A percentile compares a stretch with the other conserved stretches of the same genome.
phyloP scores from a whole-genome alignment of 2,113 vertebrate species.

The Origma solitaria region DNA sequence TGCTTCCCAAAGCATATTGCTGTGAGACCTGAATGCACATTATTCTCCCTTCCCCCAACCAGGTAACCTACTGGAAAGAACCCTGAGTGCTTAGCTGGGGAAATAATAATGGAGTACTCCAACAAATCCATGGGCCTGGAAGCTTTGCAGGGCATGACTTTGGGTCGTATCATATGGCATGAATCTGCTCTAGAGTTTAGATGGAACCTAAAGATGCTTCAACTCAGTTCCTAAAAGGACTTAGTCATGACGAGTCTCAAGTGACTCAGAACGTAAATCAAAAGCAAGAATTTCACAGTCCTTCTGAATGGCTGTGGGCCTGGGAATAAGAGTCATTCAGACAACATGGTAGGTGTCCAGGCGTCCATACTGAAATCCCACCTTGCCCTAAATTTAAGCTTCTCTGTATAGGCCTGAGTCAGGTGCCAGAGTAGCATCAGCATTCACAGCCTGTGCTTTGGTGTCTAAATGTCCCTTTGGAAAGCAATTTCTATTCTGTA shows the following conservation, averaged over 20 bases:
- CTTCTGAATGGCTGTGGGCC: not conserved
- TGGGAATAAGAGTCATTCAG: not conserved
- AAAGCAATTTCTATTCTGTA: not conserved
- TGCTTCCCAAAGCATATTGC: not conserved
- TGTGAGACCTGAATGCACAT: not conserved
- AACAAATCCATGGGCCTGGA: not conserved
- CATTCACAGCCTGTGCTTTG: not conserved
- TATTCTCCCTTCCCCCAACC: not conserved
- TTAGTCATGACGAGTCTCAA: not conserved
- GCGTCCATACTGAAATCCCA: not conserved
- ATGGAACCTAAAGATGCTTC: not conserved
- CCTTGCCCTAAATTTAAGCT: not conserved
- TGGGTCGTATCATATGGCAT: fast-evolving
- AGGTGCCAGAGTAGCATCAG: not conserved
- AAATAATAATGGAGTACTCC: not conserved
- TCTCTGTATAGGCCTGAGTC: not conserved
- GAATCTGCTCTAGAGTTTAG: not conserved
- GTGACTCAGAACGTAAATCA: not conserved
- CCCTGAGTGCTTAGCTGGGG: not conserved
- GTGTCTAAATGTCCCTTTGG: not conserved
- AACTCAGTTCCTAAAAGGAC: not conserved
- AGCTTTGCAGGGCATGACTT: not conserved
- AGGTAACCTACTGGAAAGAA: not conserved
- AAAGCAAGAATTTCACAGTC: not conserved
- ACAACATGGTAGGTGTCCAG: not conserved